Percentiles rank a stretch among this genome's conserved stretches.
phyloP scores from a whole-genome alignment of 1,140 invertebrate genomes.

The Tachypleus tridentatus region DNA sequence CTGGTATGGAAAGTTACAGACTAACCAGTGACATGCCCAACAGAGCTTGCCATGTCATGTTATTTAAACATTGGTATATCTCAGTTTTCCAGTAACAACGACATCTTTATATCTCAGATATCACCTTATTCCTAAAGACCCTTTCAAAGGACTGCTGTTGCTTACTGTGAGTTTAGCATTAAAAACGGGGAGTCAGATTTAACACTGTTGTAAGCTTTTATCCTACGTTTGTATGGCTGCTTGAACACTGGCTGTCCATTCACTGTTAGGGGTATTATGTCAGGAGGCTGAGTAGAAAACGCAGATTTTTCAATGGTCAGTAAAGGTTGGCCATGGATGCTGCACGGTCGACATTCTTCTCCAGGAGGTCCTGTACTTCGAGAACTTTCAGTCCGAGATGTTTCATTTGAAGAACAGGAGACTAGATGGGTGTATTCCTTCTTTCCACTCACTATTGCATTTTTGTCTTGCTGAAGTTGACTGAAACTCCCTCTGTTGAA shows the following conservation, averaged over 20 bases:
- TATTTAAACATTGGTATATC: too few species aligned
- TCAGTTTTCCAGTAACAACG: too few species aligned
- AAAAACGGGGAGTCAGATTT: background rate
- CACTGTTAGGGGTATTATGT: background rate
- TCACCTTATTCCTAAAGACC: conserved; percentile 1
- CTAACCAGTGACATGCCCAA: too few species aligned
- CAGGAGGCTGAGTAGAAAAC: background rate
- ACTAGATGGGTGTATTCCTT: background rate
- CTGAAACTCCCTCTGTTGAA: background rate
- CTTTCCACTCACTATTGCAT: background rate
- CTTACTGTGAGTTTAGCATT: background rate
- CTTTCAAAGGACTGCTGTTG: background rate
- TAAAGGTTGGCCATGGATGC: conserved; percentile 15
- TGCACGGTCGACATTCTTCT: conserved; percentile 12
- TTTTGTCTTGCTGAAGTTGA: background rate
- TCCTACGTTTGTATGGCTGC: background rate
- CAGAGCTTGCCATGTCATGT: too few species aligned
- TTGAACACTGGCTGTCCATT: background rate
- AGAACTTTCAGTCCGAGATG: too few species aligned
- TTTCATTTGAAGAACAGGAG: too few species aligned
- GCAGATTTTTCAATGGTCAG: background rate
- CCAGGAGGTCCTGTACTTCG: conserved; percentile 3
- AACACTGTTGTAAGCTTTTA: background rate
- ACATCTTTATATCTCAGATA: background rate
- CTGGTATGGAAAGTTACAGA: too few species aligned